A percentile compares a stretch with the other conserved stretches of the same genome.
phyloP scores from a whole-genome alignment of 2,888 invertebrate species.

The Eilema depressum region DNA sequence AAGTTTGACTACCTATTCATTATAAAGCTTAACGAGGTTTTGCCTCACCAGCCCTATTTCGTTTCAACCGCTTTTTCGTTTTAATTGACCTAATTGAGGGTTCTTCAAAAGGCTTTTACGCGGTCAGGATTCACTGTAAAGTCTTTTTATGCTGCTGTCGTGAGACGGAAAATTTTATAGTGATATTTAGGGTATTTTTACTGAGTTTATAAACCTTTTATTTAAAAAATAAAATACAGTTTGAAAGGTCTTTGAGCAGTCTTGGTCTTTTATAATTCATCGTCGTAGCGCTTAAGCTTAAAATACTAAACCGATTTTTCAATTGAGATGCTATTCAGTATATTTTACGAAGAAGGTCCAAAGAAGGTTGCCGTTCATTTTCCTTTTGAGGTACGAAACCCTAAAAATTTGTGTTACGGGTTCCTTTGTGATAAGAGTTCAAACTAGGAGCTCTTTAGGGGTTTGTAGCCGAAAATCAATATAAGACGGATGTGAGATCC shows the following conservation, averaged over 20 bases:
- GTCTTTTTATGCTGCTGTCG: constrained; percentile 20
- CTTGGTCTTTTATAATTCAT: background rate
- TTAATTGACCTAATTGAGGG: constrained; percentile 44
- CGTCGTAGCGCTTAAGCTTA: background rate
- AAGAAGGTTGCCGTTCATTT: too few species aligned
- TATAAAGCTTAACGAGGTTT: too few species aligned
- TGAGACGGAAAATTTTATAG: background rate
- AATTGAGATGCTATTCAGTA: too few species aligned
- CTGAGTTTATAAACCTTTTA: background rate
- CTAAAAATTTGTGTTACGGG: too few species aligned
- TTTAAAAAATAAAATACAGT: too few species aligned
- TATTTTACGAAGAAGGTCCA: too few species aligned
- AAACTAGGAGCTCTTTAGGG: too few species aligned
- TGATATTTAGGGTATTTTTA: background rate
- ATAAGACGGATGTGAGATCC: background rate
- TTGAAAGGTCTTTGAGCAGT: too few species aligned
- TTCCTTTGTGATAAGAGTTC: too few species aligned
- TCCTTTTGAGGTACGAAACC: too few species aligned
- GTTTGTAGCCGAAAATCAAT: background rate
- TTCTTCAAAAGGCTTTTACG: constrained; percentile 21
- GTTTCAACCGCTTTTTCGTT: constrained; percentile 32
- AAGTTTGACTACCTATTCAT: background rate
- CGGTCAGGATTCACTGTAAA: constrained; percentile 33
- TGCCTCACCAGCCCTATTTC: constrained; percentile 32
- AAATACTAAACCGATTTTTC: too few species aligned